Evolutionary conservation across 2,888 invertebrate genomes (phyloP), one percentile per base, ranked within the genome.

Genomic region (Chloromyia formosa): DNA sequence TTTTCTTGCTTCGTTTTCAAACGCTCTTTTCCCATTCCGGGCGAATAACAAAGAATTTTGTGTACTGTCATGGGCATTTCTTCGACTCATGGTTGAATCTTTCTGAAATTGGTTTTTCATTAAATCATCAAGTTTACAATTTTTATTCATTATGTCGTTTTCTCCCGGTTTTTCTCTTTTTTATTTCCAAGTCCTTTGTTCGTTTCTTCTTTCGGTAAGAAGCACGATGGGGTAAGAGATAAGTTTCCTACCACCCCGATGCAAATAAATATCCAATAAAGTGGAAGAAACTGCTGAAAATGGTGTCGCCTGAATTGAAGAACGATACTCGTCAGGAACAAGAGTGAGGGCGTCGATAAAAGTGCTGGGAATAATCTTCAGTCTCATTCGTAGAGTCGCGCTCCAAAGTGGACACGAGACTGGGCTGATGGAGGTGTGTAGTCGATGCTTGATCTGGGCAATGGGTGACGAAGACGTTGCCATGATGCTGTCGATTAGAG

Each of bases 51-150:
- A 49, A 45, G 22, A 66, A 22, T 16, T 45, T 49, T 49, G 10
- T 66, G 66, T 49, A 45, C 66, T 45, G 66, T 66, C 66, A 66
- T 49, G 45, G 4, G 4, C 27, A 49, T 66, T 49, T 20, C 45
- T 12, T 20, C 45, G 22, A 14, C 20, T 22, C 22, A 12, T 66
- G 23, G 66, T 49, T 45, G 49, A 20, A 66, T 66, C 66, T 49
- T 49, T 66, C 45, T 49, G 16, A 66, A 66, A 49, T 66, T 66
- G 66, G 66, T 66, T 66, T 64, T 66, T 66, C 66, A 66, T 66
- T 49, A 66, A 66, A 66, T 66, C 66, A 66, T 66, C 66, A 66
- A 66, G 45, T 66, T 66, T 66, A 66, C 66, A 66, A 66, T 66
- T 66, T 66, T 66, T 66, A 27, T 66, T 35, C 56, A 20, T 56